Evolutionary conservation across 2,113 vertebrate genomes (phyloP), one percentile per base, ranked within the genome.

Genomic region (Dasyurus viverrinus): DNA sequence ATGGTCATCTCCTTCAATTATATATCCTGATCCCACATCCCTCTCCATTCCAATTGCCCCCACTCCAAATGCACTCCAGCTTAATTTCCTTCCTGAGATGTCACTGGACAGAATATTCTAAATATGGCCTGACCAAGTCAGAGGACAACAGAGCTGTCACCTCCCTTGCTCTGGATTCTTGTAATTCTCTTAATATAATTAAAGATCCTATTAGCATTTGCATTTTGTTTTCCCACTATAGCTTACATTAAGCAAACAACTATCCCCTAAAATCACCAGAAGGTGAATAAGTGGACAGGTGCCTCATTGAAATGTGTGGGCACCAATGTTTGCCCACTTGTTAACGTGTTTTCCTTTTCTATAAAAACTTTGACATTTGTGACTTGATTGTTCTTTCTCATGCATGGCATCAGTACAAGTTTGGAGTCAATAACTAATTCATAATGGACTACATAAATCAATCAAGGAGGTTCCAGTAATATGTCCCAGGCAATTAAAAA

Each of bases 401-500:
- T 27, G 89, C 48, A 90, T 27, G 26, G 47, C 25, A 25, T 10
- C 24, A 90, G 89, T 52, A 90, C 89, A 90, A 52, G 27, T 90
- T 26, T 90, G 3, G 14, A 90, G 89, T 90, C 48, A 48, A 90
- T 50, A 90, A 6, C 89, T 90, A 52, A 50, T 25, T 90, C 47
- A 48, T 47, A 26, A 25, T 48, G 89, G 22, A 48, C 50, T 14
- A 52, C 10, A 90, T 12, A 90, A 47, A 47, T 48, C 48, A 30
- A 27, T 90, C 48, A 19, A 25, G 9, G 89, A 52, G 9, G 47
- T 90, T 25, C 25, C 24, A 52, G 10, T 23, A 50, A 90, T 52
- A 90, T 50, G 89, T 90, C 47, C 89, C n/a, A 52, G 25, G 48
- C 89, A 90, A 90, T 90, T 90, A 90, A 47, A 90, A 90, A 46